Evolutionary conservation across 1,140 invertebrate species (phyloP).

Genomic region (Pseudachorutes palmiensis): DNA sequence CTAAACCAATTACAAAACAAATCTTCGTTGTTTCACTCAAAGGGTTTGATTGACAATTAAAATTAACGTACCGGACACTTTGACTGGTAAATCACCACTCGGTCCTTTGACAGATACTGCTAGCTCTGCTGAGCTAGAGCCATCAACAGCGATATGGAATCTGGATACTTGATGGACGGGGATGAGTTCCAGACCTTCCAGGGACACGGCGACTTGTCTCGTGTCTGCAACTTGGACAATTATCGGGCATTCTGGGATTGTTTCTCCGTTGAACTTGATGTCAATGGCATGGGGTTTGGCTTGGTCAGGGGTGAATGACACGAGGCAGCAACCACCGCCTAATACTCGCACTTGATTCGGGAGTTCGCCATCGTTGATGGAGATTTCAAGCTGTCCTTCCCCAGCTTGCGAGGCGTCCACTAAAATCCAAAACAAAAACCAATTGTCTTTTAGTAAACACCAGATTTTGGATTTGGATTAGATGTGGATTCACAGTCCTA

Average conservation of each 20-base stretch:
- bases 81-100: constrained; percentile 33
- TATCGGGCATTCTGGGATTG: constrained; percentile 86
- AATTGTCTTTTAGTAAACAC: too few relatives aligned
- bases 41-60: too few relatives aligned
- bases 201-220: constrained; percentile 65
- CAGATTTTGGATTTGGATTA: too few relatives aligned
- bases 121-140: constrained; percentile 69
- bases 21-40: too few relatives aligned
- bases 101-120: constrained; percentile 73
- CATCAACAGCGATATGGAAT: constrained; percentile 82
- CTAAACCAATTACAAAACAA: constrained; percentile 8
- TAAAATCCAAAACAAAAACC: constrained; percentile 47
- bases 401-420: constrained; percentile 93
- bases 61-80: constrained; percentile 35
- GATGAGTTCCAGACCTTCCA: constrained; percentile 73
- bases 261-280: constrained; percentile 96
- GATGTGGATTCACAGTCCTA: too few relatives aligned
- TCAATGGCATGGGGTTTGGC: constrained; percentile 88
- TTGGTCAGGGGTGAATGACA: constrained; percentile 89
- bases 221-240: constrained; percentile 71
- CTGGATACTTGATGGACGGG: constrained; percentile 76
- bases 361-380: constrained; percentile 94
- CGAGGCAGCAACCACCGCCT: constrained; percentile 84
- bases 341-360: constrained; percentile 95
- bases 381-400: constrained; percentile 94